A percentile compares a stretch with the other conserved stretches of the same genome.
phyloP scores from a whole-genome alignment of 2,797 vertebrate species.

The Arrhamphus sclerolepis region DNA sequence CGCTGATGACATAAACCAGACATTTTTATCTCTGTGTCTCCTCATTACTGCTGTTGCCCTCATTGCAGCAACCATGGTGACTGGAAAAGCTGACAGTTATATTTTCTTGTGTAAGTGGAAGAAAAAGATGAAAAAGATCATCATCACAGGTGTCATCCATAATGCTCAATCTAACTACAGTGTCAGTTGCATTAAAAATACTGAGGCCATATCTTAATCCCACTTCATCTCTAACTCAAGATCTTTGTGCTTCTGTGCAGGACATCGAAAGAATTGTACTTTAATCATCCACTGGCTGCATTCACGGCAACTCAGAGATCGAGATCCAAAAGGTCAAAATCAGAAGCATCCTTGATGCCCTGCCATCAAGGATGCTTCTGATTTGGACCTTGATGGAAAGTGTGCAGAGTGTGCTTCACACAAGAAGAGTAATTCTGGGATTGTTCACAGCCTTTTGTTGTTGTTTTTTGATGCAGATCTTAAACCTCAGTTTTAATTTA shows the following conservation, averaged over 20 bases:
- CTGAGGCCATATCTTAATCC: not conserved
- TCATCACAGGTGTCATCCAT: no score
- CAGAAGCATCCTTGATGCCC: not conserved
- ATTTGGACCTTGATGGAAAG: not conserved
- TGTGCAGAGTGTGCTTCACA: not conserved
- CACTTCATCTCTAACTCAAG: not conserved
- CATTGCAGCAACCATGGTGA: no score
- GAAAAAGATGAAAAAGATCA: no score
- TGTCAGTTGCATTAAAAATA: not conserved
- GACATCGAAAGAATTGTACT: not conserved
- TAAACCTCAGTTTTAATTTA: not conserved
- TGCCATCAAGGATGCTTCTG: not conserved
- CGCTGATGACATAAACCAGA: no score
- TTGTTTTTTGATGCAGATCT: not conserved
- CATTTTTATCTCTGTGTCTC: no score
- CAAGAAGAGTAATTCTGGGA: not conserved
- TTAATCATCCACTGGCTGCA: not conserved
- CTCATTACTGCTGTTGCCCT: no score
- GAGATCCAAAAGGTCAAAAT: conserved; percentile 1
- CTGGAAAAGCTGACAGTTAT: no score
- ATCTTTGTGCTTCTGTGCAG: conserved; percentile 2
- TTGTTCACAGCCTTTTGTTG: not conserved
- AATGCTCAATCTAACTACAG: no score
- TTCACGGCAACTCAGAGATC: not conserved
- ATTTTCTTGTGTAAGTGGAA: no score